phyloP scores from a whole-genome alignment of 2,797 vertebrate species.

The Cygnus olor region DNA sequence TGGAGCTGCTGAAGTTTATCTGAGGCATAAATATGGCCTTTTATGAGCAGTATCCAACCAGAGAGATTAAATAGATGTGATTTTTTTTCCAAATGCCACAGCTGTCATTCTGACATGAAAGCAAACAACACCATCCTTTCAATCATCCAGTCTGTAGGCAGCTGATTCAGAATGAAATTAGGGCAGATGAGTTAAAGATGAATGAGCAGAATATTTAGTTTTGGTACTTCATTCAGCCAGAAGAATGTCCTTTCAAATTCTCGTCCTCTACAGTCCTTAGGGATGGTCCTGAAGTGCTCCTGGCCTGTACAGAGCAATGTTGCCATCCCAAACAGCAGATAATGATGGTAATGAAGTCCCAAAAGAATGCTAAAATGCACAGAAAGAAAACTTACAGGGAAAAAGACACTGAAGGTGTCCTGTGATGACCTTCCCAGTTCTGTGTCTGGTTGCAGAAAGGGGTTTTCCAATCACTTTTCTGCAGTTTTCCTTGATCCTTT shows the following conservation, averaged over 20 bases:
- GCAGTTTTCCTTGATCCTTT: background rate
- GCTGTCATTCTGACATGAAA: background rate
- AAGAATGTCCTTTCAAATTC: background rate
- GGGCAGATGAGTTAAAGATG: background rate
- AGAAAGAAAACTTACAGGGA: background rate
- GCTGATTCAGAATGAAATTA: constrained; percentile 12
- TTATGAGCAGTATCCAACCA: background rate
- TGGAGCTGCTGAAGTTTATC: background rate
- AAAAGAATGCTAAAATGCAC: background rate
- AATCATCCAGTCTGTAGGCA: background rate
- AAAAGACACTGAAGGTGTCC: background rate
- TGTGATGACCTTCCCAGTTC: background rate
- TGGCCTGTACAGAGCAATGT: background rate
- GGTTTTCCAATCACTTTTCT: background rate
- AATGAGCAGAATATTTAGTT: background rate
- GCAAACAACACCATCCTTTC: background rate
- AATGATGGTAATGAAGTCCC: background rate
- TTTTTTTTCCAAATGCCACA: background rate
- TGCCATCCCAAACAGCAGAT: background rate
- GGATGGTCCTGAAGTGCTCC: background rate
- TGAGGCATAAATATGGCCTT: background rate
- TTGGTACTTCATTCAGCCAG: background rate
- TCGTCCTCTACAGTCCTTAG: background rate
- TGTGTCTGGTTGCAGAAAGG: background rate
- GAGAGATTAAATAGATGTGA: background rate